These are phyloP conservation scores for Pseudoips prasinana DNA, from an alignment of 2,888 invertebrate species.

Conservation along the genomic window DNA sequence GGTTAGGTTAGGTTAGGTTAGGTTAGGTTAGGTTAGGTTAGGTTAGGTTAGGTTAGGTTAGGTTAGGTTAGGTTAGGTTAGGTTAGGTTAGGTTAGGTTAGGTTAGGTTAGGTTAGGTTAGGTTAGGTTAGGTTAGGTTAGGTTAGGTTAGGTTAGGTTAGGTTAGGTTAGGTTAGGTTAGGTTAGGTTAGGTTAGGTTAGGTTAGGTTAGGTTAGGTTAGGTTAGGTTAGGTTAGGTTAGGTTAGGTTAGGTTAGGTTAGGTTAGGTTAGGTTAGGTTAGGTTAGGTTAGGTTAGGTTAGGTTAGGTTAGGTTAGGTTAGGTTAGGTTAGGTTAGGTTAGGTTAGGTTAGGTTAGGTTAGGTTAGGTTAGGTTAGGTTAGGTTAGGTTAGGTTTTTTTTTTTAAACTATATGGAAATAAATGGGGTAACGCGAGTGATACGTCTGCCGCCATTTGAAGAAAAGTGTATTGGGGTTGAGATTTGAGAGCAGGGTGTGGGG, in stretches of 20 bases:
- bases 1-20: slow-evolving; percentile 15
- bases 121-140: slow-evolving; percentile 16
- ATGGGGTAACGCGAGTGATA: too few relatives aligned
- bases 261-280: slow-evolving; percentile 11
- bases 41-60: slow-evolving; percentile 15
- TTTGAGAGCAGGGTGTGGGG: too few relatives aligned
- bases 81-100: slow-evolving; percentile 12
- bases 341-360: slow-evolving; percentile 4
- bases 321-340: slow-evolving; percentile 12
- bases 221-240: slow-evolving; percentile 16
- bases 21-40: slow-evolving; percentile 15
- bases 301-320: slow-evolving; percentile 14
- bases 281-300: slow-evolving; percentile 14
- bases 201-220: slow-evolving; percentile 16
- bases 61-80: slow-evolving; percentile 15
- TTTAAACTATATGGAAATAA: too few relatives aligned
- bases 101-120: slow-evolving; percentile 14
- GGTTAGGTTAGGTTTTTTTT: too few relatives aligned
- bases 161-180: slow-evolving; percentile 16
- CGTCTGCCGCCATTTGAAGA: too few relatives aligned
- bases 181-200: slow-evolving; percentile 16
- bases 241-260: slow-evolving; percentile 16
- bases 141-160: slow-evolving; percentile 16
- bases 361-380: slow-evolving; percentile 9
- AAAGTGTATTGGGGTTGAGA: too few relatives aligned